A percentile compares a stretch with the other conserved stretches of the same genome.
These are phyloP conservation scores for Petrolisthes manimaculis DNA, from an alignment of 2,888 invertebrate genomes.

Conservation along the genomic window DNA sequence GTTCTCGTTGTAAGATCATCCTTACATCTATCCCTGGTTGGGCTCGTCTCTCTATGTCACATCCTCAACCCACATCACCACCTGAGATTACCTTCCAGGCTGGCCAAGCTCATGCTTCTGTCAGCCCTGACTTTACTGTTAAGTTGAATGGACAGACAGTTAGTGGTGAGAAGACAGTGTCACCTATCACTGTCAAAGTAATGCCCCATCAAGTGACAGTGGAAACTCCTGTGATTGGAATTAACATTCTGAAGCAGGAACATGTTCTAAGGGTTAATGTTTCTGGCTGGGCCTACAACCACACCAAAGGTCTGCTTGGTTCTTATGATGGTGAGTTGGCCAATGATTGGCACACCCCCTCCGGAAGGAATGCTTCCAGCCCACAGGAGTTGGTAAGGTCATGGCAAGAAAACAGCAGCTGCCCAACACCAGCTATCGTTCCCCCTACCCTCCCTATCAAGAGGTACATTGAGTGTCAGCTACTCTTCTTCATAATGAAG, in stretches of 20 bases:
- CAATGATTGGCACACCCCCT: conserved; percentile 17
- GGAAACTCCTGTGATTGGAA: background rate
- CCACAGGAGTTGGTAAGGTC: conserved; percentile 32
- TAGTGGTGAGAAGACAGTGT: background rate
- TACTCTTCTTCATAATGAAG: background rate
- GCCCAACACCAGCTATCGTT: conserved; percentile 16
- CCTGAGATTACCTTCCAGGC: conserved; percentile 18
- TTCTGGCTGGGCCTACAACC: conserved; percentile 29
- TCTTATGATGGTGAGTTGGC: conserved; percentile 32
- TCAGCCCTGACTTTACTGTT: conserved; percentile 27
- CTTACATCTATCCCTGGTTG: background rate
- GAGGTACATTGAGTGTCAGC: background rate
- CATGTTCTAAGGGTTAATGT: conserved; percentile 30
- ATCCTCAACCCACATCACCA: conserved; percentile 22
- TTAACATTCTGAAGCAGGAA: background rate
- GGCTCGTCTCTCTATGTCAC: conserved; percentile 5
- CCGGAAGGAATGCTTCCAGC: conserved; percentile 25
- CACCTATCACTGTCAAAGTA: background rate
- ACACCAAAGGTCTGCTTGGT: conserved; percentile 33
- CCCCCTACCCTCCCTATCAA: background rate
- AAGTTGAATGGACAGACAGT: conserved; percentile 13
- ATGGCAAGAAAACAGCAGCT: conserved; percentile 34
- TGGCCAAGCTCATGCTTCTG: background rate
- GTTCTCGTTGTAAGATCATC: conserved; percentile 24
- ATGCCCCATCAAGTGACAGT: conserved; percentile 4